Conservation (phyloP, 53 echinoderm and acorn worm genomes). For the Paracentrotus lividus region DNA sequence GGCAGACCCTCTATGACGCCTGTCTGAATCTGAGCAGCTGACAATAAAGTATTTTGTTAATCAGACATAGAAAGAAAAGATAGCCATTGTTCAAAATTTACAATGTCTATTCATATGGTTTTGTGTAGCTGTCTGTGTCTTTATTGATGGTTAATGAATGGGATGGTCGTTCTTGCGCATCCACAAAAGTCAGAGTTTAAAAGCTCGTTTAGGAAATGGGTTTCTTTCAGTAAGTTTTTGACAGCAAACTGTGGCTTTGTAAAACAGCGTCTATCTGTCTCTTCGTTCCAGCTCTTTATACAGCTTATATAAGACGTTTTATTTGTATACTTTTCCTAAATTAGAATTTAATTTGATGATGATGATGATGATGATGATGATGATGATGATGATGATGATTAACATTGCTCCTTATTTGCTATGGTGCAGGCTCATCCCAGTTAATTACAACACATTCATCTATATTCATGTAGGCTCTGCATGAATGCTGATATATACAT, state of each 20-base stretch:
- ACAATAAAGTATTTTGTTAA: conserved; percentile 26
- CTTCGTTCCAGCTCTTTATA: neutral
- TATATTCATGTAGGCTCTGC: too few relatives aligned
- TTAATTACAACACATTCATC: too few relatives aligned
- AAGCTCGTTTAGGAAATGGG: conserved; percentile 35
- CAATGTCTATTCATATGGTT: conserved; percentile 39
- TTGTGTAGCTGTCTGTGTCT: conserved; percentile 17
- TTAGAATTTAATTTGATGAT: too few relatives aligned
- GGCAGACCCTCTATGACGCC: conserved; percentile 36
- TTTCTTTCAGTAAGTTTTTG: conserved; percentile 25
- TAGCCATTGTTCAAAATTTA: conserved; percentile 13
- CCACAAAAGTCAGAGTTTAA: conserved; percentile 54
- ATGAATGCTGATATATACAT: too few relatives aligned
- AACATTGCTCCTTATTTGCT: too few relatives aligned
- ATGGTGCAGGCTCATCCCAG: too few relatives aligned
- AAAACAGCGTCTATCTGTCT: conserved; percentile 7
- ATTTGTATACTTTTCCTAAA: neutral
- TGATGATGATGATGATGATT: too few relatives aligned
- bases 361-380: too few relatives aligned
- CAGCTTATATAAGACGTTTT: neutral
- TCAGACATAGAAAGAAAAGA: neutral
- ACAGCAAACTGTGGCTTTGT: conserved; percentile 30
- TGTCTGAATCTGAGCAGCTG: conserved; percentile 4
- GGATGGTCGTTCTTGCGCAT: neutral
- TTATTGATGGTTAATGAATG: neutral